Evolutionary conservation across 2,797 vertebrate species (phyloP).

Genomic region (Poecilia gillii): DNA sequence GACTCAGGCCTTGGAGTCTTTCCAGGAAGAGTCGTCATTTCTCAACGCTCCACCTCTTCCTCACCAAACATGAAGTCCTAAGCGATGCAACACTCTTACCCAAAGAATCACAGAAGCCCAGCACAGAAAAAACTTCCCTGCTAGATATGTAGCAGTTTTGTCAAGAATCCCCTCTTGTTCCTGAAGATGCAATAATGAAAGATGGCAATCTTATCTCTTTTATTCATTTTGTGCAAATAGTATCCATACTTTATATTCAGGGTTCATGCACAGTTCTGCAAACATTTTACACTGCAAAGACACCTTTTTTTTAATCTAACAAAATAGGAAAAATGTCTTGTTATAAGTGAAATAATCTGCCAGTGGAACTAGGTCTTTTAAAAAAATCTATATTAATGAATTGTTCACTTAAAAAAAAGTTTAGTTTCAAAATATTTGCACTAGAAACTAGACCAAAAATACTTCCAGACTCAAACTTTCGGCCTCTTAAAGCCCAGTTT

Average conservation of each 20-base stretch:
- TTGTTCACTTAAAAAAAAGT: too few relatives aligned
- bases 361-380: too few relatives aligned
- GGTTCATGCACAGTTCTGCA: background rate
- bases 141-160: slow-evolving; percentile 69
- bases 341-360: too few relatives aligned
- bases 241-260: background rate
- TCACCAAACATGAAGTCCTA: slow-evolving; percentile 37
- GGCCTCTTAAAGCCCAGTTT: too few relatives aligned
- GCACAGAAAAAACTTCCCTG: slow-evolving; percentile 78
- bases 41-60: slow-evolving; percentile 39
- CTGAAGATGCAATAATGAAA: slow-evolving; percentile 69
- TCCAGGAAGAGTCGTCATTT: slow-evolving; percentile 54
- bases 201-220: slow-evolving; percentile 32
- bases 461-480: too few relatives aligned
- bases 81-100: slow-evolving; percentile 75
- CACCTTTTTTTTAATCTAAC: too few relatives aligned
- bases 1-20: slow-evolving; percentile 58
- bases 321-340: too few relatives aligned
- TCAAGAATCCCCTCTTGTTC: slow-evolving; percentile 80
- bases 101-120: slow-evolving; percentile 82
- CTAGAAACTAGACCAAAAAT: too few relatives aligned
- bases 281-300: background rate
- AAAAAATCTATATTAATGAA: too few relatives aligned
- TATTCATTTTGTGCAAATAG: background rate
- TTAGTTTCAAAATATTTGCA: too few relatives aligned